Base-by-base conservation (phyloP, 1,140 invertebrate genomes). In the Phortica variegata region DNA sequence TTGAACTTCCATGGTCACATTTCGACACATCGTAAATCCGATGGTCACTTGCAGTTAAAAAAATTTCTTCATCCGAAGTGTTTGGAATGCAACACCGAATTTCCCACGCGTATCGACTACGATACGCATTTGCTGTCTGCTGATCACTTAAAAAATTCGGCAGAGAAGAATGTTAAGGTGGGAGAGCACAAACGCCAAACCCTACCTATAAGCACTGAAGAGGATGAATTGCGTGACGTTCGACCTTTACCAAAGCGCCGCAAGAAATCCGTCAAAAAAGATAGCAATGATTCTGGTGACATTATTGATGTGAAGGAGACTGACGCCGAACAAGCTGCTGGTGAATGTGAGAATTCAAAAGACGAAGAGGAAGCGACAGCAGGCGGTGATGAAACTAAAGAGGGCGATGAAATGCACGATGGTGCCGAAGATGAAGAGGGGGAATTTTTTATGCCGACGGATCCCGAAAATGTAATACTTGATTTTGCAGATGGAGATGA, bases 41-140 rank as follows among this genome's bases (percentile, higher is more conserved):
- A 86, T 2, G 87, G 87, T 2, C 89, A 91, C 80, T 85, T 89
- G 69, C 85, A 88, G 65, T 75, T 91, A 15, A 91, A 91, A 76
- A 86, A 86, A 58, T 91, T 90, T 68, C 79, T 91, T 46, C 89
- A 91, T 77, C 89, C 89, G 0, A 84, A 85, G 49, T 91, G 89
- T 65, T 81, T 82, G 1, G 81, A 84, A 18, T 91, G 89, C 73
- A 80, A 83, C 51, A 87, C 87, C 68, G 88, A 90, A 76, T 90
- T 90, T 65, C 86, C 88, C 0, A 89, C 87, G 3, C 81, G 85
- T 39, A 84, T 87, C 52, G 85, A 87, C 61, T 87, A 83, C 65
- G 83, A 87, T 43, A 83, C 85, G 15, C 85, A 87, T 75, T 81
- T 84, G 54, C 74, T 87, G 44, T 83, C 83, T 18, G 83, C 84